Conservation (phyloP, 2,113 vertebrate species). For the Ochotona curzoniae region DNA sequence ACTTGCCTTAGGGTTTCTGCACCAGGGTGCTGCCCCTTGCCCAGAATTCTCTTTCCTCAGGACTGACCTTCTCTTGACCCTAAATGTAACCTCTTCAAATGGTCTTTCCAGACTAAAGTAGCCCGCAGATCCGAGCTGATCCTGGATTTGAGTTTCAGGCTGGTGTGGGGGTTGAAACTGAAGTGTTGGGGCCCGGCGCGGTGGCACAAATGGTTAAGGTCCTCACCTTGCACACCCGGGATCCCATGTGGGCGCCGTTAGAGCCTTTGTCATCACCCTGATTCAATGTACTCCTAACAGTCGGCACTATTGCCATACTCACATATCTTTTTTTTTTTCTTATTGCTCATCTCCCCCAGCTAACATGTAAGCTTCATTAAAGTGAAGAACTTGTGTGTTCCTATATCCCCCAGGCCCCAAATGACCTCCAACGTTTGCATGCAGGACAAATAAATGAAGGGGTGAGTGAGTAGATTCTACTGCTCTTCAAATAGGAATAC, state of each 20-base stretch:
- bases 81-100: neutral
- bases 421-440: fast-evolving
- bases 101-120: neutral
- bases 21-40: neutral
- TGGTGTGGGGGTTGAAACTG: neutral
- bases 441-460: neutral
- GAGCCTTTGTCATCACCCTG: neutral
- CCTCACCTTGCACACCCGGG: no score
- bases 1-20: neutral
- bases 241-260: no score
- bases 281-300: neutral
- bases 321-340: neutral
- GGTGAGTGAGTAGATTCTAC: no score
- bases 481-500: neutral
- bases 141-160: neutral
- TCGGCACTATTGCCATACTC: neutral
- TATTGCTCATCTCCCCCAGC: neutral
- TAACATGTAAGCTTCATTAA: neutral
- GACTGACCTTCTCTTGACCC: neutral
- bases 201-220: no score
- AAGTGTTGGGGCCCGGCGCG: no score
- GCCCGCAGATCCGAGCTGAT: neutral
- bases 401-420: fast-evolving
- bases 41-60: neutral
- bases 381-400: neutral